A percentile compares a stretch with the other conserved stretches of the same genome.
Conservation (phyloP, 2,797 vertebrate genomes). For the Sphenodon punctatus region DNA sequence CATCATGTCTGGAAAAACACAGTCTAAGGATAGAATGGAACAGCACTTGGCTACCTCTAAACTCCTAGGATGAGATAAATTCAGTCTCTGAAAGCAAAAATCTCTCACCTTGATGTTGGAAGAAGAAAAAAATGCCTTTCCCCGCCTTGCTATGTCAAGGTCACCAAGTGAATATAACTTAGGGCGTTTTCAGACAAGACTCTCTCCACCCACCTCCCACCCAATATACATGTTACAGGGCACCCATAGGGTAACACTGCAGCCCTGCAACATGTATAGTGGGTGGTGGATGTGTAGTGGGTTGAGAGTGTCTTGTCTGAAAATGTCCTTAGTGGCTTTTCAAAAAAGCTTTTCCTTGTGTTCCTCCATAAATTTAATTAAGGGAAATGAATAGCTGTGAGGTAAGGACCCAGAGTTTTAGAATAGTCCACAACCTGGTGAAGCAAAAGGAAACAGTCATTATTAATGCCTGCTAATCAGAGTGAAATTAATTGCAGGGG, state of each 20-base stretch:
- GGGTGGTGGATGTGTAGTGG: no score
- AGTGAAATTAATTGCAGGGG: neutral
- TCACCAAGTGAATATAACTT: neutral
- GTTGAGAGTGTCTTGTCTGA: no score
- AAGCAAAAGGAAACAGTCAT: neutral
- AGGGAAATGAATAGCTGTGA: neutral
- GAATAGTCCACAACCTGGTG: neutral
- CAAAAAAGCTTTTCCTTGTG: neutral
- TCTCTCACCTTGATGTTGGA: neutral
- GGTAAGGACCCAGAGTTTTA: neutral
- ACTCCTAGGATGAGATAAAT: neutral
- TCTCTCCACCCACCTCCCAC: no score
- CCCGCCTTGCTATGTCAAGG: neutral
- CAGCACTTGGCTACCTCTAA: fast-evolving
- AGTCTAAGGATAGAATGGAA: fast-evolving
- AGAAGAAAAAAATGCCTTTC: no score
- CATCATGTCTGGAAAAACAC: neutral
- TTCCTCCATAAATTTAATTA: neutral
- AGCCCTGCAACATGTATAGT: no score
- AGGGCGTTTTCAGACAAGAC: neutral
- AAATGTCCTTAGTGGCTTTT: neutral
- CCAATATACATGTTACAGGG: no score
- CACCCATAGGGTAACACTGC: no score
- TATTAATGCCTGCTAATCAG: neutral
- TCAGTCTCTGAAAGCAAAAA: neutral